Percentiles rank a stretch among this genome's conserved stretches.
Evolutionary conservation across 2,113 vertebrate species (phyloP).

Genomic region (Ciconia stormi): DNA sequence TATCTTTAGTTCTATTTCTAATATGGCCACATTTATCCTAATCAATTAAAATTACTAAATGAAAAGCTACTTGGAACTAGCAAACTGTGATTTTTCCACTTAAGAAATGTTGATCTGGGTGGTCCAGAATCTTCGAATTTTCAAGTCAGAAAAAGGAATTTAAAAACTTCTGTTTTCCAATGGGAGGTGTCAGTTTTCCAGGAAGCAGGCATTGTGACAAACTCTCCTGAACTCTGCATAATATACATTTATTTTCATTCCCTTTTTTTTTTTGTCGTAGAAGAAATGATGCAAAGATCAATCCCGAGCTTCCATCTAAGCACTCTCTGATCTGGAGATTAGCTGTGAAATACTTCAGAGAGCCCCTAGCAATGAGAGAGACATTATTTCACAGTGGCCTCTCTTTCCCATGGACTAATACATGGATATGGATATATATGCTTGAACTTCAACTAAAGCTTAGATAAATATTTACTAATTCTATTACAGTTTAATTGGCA

Average conservation of each 20-base stretch:
- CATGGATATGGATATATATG: not conserved
- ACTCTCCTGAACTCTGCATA: not conserved
- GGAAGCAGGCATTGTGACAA: not conserved
- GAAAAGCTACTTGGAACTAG: not conserved
- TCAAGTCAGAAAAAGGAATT: not conserved
- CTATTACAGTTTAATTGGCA: slow-evolving; percentile 10
- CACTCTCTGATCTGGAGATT: not conserved
- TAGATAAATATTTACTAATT: slow-evolving; percentile 39
- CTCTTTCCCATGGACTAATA: not conserved
- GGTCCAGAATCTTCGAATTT: not conserved
- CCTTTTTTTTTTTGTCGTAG: not conserved
- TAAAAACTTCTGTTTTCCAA: not conserved
- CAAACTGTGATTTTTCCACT: not conserved
- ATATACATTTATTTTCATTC: not conserved
- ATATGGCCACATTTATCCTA: not conserved
- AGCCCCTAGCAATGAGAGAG: not conserved
- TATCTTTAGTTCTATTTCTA: not conserved
- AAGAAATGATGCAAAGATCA: not conserved
- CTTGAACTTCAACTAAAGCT: not conserved
- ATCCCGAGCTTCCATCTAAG: not conserved
- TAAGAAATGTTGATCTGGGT: not conserved
- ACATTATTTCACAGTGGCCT: not conserved
- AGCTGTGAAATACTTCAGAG: not conserved
- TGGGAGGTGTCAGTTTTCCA: not conserved
- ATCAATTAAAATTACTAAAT: not conserved